Base-by-base conservation (phyloP, 2,797 vertebrate genomes). In the Heterohyrax brucei region DNA sequence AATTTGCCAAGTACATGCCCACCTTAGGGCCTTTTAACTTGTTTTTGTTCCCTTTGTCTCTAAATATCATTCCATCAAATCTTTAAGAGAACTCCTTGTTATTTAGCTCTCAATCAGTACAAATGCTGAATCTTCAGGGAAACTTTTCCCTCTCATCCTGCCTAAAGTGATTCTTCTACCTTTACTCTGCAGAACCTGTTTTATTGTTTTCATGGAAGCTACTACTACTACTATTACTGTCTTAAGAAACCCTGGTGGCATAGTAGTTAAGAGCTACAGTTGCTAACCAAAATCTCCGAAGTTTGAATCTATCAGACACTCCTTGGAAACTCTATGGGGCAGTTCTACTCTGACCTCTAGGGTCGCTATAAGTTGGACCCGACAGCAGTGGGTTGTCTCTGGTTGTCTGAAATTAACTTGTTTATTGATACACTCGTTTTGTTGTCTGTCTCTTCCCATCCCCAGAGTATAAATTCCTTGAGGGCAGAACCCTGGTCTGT, bases 91-190 rank as follows among this genome's bases (percentile, higher is more conserved):
- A 46, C 33, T 21, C 19, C 44, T 64, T 95, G 13, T 50, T 78
- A 77, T 44, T 95, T 8, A 28, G 39, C 10, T 62, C 26, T 87
- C 33, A 19, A 50, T 87, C 33, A 19, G 56, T 48, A 76, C 61
- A 70, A 93, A 89, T 70, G 66, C 80, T 19, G 48, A 33, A 72
- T 66, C 90, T 73, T 96, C 73, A 81, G 83, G 83, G 66, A 62
- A 46, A 1, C 2, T 76, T 10, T 44, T 10, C 33, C 2, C 80
- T 18, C 28, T 7, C 1, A 21, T 1, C 1, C 1, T n/a, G 0
- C 61, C 44, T 19, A 19, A 64, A 46, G 44, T 26, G 3, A 39
- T 22, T 62, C 12, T 84, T 26, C 46, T 53, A 33, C 19, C 22
- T 33, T 68, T 83, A 14, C 26, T 75, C 26, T 5, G 28, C 14